Base-by-base conservation (phyloP, 2,113 vertebrate genomes). In the Bostrychus sinensis region DNA sequence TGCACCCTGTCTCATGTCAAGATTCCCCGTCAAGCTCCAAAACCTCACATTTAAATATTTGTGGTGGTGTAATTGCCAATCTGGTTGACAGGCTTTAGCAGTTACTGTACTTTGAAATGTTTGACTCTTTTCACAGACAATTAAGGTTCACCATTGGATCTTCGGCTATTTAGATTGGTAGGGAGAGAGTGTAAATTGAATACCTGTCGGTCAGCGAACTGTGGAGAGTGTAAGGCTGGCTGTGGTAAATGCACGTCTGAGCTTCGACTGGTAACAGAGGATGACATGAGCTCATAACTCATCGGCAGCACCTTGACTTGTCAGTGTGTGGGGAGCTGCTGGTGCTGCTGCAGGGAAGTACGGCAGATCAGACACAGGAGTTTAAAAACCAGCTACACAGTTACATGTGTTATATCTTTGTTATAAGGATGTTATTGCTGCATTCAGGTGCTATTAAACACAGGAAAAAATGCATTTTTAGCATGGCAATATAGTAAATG, bases 81-180 rank as follows among this genome's bases (percentile, higher is more conserved):
- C 76, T 75, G 87, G 83, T 77, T 83, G 78, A 84, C 81, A 77
- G 77, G 73, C 78, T 82, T 63, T 75, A 67, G 74, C 77, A 66
- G 89, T 89, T 84, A 83, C 72, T 81, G 79, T 78, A 71, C 82
- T 79, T 83, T 88, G 74, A 85, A 83, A 81, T 72, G 70, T 87
- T 88, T 80, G 85, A 86, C 84, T 88, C 75, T 80, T 86, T 91
- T 90, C 90, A 90, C 89, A 89, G 84, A 89, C 88, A 86, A 91
- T 91, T 91, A 88, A 75, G 65, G 75, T 75, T 79, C 70, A 62
- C 70, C 70, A 72, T 88, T 73, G 75, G 84, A 76, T 78, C 77
- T 71, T 69, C 43, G 45, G 57, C 77, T 79, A 75, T 81, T 76
- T 78, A 56, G 58, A 32, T 78, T 78, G 74, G 73, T 74, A 73